These are phyloP conservation scores for Aporophyla nigra DNA, from an alignment of 2,888 invertebrate genomes.

Conservation along the genomic window DNA sequence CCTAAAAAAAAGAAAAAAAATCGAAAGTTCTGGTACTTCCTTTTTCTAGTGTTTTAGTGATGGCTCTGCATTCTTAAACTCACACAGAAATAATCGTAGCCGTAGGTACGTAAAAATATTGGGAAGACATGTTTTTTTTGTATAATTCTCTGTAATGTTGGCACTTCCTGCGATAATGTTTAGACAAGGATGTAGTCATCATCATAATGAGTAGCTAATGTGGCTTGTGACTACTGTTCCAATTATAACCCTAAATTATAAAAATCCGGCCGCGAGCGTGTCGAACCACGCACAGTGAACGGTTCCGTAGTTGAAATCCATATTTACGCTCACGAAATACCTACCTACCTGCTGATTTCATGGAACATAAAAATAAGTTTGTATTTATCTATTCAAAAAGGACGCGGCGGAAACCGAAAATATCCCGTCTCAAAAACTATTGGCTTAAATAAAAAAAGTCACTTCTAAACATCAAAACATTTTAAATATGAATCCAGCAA, in stretches of 20 bases:
- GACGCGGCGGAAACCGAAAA: not conserved
- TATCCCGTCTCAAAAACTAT: not conserved
- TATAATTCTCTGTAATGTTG: constrained; percentile 4
- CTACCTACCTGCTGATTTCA: no score
- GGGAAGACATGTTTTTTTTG: not conserved
- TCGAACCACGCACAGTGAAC: not conserved
- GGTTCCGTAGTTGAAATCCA: not conserved
- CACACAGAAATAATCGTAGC: not conserved
- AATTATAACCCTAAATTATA: constrained; percentile 9
- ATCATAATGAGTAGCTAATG: constrained; percentile 6
- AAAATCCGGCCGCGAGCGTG: not conserved
- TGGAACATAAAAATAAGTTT: not conserved
- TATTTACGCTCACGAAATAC: no score
- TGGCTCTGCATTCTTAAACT: not conserved
- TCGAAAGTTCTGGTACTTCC: not conserved
- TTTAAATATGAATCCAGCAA: not conserved
- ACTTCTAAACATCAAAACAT: not conserved
- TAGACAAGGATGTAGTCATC: constrained; percentile 20
- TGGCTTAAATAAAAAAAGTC: not conserved
- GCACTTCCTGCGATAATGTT: constrained; percentile 15
- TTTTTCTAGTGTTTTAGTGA: not conserved
- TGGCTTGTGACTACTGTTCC: constrained; percentile 4
- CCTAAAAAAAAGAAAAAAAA: not conserved
- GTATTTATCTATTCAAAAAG: not conserved
- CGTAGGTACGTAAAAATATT: not conserved